Percentiles rank a stretch among this genome's conserved stretches.
phyloP scores from a whole-genome alignment of 2,888 invertebrate genomes.

The Lasioglossum oenotherae region DNA sequence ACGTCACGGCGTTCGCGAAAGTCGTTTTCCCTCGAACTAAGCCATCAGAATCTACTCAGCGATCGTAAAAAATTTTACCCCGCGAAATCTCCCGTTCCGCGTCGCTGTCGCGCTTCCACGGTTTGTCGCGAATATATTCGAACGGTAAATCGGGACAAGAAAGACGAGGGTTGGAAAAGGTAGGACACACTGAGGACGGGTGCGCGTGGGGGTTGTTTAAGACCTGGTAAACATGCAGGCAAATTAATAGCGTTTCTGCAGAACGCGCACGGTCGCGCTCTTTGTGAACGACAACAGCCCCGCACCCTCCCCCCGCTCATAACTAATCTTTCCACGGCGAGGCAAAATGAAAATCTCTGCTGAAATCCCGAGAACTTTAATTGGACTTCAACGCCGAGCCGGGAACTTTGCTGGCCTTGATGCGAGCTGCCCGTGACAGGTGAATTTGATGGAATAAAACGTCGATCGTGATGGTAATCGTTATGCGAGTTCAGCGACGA shows the following conservation, averaged over 20 bases:
- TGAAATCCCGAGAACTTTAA: constrained; percentile 24
- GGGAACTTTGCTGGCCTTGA: not conserved
- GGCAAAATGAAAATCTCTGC: constrained; percentile 28
- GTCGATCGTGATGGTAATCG: not conserved
- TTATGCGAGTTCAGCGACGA: too few species aligned
- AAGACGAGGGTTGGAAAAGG: not conserved
- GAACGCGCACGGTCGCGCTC: not conserved
- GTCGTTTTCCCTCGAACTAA: constrained; percentile 3
- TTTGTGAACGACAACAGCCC: not conserved
- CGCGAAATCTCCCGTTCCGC: not conserved
- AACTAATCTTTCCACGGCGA: constrained; percentile 17
- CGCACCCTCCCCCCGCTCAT: not conserved
- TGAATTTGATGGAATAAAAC: constrained; percentile 31
- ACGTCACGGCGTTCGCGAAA: not conserved
- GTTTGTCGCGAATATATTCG: constrained; percentile 1
- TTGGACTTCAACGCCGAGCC: constrained; percentile 19
- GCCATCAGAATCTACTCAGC: constrained; percentile 3
- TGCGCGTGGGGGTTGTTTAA: not conserved
- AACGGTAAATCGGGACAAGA: not conserved
- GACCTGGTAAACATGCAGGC: not conserved
- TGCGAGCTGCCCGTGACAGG: constrained; percentile 26
- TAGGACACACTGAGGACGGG: not conserved
- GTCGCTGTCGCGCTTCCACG: not conserved
- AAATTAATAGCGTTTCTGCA: constrained; percentile 30
- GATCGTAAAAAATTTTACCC: not conserved